Percentiles rank a stretch among this genome's conserved stretches.
Conservation (phyloP, 2,888 invertebrate species). For the Lamellibrachia columna region DNA sequence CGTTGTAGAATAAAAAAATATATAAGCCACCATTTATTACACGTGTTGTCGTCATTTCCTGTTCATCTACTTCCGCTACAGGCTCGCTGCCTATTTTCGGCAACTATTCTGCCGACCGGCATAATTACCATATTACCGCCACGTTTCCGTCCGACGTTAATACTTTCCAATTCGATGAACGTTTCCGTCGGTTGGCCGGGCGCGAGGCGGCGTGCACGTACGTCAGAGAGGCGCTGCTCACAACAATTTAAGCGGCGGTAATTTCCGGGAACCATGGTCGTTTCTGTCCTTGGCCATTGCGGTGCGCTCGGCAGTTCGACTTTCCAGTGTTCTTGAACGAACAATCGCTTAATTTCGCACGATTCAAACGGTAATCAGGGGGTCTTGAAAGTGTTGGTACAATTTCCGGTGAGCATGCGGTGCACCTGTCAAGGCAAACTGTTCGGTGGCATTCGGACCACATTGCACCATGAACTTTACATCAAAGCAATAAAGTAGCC, state of each 20-base stretch:
- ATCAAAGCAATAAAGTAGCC: background rate
- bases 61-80: background rate
- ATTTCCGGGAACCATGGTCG: background rate
- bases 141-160: background rate
- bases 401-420: background rate
- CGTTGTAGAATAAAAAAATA: background rate
- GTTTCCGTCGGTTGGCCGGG: background rate
- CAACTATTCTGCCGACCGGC: background rate
- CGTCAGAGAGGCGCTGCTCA: background rate
- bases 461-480: constrained; percentile 11
- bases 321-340: background rate
- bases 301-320: background rate
- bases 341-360: background rate
- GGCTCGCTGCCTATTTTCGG: background rate
- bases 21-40: background rate
- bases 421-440: background rate
- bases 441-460: background rate
- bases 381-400: background rate
- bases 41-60: background rate
- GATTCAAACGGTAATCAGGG: background rate
- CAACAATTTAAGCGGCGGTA: constrained; percentile 1
- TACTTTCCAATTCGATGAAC: background rate
- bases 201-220: background rate
- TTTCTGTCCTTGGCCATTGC: background rate
- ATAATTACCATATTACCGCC: constrained; percentile 6